Conservation (phyloP, 2,888 invertebrate species). For the Geotrupes spiniger region DNA sequence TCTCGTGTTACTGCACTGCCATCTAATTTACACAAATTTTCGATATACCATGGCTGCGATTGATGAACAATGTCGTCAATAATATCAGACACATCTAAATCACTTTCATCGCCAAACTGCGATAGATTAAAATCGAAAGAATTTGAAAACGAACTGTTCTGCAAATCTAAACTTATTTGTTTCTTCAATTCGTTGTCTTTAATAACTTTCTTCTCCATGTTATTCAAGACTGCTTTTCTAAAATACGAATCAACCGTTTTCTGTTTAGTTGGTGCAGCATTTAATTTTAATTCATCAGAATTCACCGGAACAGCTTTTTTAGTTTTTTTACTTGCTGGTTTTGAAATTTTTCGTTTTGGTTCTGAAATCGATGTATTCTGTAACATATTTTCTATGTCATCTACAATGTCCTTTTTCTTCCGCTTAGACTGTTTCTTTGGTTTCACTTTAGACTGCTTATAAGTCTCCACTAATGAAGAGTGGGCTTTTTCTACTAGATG, state of each 20-base stretch:
- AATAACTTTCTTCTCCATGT: slow-evolving; percentile 34
- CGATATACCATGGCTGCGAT: slow-evolving; percentile 33
- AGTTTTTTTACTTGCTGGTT: slow-evolving; percentile 32
- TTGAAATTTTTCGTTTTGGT: slow-evolving; percentile 38
- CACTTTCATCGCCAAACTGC: slow-evolving; percentile 46
- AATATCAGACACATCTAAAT: slow-evolving; percentile 54
- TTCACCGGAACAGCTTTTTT: slow-evolving; percentile 22
- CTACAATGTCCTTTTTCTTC: slow-evolving; percentile 26
- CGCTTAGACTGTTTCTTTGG: slow-evolving; percentile 36
- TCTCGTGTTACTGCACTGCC: too few species aligned
- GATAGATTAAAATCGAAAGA: slow-evolving; percentile 37
- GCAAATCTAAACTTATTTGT: background rate
- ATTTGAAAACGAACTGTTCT: background rate
- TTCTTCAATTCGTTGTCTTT: slow-evolving; percentile 11
- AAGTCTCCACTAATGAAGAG: slow-evolving; percentile 59
- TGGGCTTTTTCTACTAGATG: slow-evolving; percentile 61
- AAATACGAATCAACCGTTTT: slow-evolving; percentile 40
- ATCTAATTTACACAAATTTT: slow-evolving; percentile 27
- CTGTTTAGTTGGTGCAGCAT: slow-evolving; percentile 17
- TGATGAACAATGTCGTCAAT: slow-evolving; percentile 53
- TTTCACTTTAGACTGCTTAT: slow-evolving; percentile 57
- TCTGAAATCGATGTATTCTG: slow-evolving; percentile 37
- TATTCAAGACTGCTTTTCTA: slow-evolving; percentile 30
- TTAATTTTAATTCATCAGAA: slow-evolving; percentile 12
- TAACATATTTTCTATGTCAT: slow-evolving; percentile 29